Evolutionary conservation across 2,797 vertebrate genomes (phyloP).

Genomic region (Hypotaenidia philippensis): DNA sequence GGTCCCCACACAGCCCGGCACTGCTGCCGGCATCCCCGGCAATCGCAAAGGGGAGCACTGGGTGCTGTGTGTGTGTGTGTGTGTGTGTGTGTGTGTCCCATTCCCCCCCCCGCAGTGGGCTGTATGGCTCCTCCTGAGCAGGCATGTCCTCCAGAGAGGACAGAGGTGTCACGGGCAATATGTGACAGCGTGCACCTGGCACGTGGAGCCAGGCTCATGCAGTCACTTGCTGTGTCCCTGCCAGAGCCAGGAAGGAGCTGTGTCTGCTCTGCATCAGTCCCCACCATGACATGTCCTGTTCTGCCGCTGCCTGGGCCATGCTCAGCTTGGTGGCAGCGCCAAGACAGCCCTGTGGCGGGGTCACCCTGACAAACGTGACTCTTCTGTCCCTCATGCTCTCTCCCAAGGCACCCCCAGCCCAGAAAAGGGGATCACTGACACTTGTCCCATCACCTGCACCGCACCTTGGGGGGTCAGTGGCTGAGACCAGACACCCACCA

Average conservation of each 20-base stretch:
- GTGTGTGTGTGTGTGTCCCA: too few species aligned
- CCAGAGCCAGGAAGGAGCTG: neutral
- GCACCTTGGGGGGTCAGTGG: too few species aligned
- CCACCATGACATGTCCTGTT: neutral
- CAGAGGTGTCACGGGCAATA: neutral
- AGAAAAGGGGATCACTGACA: too few species aligned
- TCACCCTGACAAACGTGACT: too few species aligned
- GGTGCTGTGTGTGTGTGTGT: neutral
- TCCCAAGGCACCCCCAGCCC: too few species aligned
- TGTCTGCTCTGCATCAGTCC: neutral
- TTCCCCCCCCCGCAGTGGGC: rapidly evolving
- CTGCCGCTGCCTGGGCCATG: too few species aligned
- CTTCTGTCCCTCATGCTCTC: too few species aligned
- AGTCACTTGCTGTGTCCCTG: neutral
- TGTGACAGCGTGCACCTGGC: neutral
- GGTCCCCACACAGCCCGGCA: rapidly evolving
- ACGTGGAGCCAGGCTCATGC: neutral
- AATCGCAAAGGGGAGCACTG: rapidly evolving
- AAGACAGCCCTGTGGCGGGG: too few species aligned
- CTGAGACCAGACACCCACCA: too few species aligned
- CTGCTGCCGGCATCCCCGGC: rapidly evolving
- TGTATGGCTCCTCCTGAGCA: neutral
- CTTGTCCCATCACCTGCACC: too few species aligned
- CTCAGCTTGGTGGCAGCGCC: too few species aligned
- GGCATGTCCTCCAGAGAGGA: neutral